A percentile compares a stretch with the other conserved stretches of the same genome.
Evolutionary conservation across 2,888 invertebrate genomes (phyloP).

Genomic region (Campoletis raptor): DNA sequence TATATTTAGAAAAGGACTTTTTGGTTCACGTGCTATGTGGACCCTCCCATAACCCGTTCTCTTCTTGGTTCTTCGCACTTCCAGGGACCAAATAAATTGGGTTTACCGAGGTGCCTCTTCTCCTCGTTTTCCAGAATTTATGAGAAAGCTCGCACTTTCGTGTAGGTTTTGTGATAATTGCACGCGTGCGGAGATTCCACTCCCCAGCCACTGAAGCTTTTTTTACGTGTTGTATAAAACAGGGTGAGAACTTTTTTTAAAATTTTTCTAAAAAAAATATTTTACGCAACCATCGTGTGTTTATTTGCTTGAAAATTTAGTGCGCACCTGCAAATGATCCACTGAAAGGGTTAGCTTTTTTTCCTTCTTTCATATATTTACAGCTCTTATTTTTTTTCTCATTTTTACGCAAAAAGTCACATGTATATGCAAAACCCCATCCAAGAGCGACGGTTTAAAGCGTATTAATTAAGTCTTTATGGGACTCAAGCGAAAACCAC

Average conservation of each 20-base stretch:
- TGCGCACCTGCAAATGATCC: conserved; percentile 38
- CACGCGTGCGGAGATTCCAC: conserved; percentile 42
- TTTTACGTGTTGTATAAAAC: background rate
- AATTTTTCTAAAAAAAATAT: conserved; percentile 48
- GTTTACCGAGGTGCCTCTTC: conserved; percentile 76
- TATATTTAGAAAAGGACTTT: conserved; percentile 73
- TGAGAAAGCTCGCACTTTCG: conserved; percentile 35
- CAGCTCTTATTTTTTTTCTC: conserved; percentile 21
- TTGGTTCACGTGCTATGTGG: conserved; percentile 73
- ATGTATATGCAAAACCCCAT: conserved; percentile 60
- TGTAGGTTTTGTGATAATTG: conserved; percentile 59
- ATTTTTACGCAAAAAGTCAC: conserved; percentile 13
- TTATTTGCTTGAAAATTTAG: conserved; percentile 61
- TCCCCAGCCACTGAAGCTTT: conserved; percentile 35
- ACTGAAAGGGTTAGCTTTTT: conserved; percentile 1
- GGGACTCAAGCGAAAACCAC: conserved; percentile 82
- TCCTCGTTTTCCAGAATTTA: conserved; percentile 67
- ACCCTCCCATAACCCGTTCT: conserved; percentile 74
- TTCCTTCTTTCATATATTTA: conserved; percentile 29
- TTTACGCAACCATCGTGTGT: conserved; percentile 24
- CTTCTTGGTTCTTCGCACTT: conserved; percentile 63
- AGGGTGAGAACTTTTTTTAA: conserved; percentile 23
- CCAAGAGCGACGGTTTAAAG: conserved; percentile 81
- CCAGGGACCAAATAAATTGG: conserved; percentile 83
- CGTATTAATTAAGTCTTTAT: conserved; percentile 85